Evolutionary conservation across 2,797 vertebrate species (phyloP).

Genomic region (Amblyraja radiata): DNA sequence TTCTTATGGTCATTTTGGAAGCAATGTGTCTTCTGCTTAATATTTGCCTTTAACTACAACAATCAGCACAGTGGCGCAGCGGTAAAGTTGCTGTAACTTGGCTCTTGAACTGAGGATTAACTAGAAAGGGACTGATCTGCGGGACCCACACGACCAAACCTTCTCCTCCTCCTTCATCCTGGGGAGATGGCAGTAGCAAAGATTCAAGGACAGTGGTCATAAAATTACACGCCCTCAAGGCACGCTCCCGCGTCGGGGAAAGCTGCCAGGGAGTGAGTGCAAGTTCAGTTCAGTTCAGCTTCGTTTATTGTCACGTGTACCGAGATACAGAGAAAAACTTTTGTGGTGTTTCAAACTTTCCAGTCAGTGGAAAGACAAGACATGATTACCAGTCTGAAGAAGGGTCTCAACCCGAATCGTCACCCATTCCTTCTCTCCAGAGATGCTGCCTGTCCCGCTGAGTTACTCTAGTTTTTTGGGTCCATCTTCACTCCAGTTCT

Average conservation of each 20-base stretch:
- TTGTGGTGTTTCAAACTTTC: too few relatives aligned
- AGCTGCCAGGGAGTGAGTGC: neutral
- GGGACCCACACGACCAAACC: neutral
- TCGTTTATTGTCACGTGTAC: too few relatives aligned
- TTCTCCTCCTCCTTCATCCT: neutral
- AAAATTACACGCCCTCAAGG: neutral
- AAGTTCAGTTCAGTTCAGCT: neutral
- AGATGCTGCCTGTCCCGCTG: too few relatives aligned
- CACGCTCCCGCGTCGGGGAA: neutral
- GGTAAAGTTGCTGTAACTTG: neutral
- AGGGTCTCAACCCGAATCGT: too few relatives aligned
- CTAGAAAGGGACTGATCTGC: neutral
- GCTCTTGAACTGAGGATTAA: neutral
- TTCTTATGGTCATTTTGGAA: neutral
- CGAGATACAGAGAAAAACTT: too few relatives aligned
- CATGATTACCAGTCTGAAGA: too few relatives aligned
- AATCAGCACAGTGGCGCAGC: neutral
- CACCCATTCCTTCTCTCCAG: too few relatives aligned
- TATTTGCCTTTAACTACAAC: neutral
- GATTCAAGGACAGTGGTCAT: neutral
- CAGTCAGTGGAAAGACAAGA: too few relatives aligned
- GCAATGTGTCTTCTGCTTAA: neutral
- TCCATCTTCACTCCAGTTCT: too few relatives aligned
- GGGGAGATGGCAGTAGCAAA: neutral
- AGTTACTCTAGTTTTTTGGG: too few relatives aligned